Evolutionary conservation across 2,888 invertebrate species (phyloP).

Genomic region (Diplolepis rosae): DNA sequence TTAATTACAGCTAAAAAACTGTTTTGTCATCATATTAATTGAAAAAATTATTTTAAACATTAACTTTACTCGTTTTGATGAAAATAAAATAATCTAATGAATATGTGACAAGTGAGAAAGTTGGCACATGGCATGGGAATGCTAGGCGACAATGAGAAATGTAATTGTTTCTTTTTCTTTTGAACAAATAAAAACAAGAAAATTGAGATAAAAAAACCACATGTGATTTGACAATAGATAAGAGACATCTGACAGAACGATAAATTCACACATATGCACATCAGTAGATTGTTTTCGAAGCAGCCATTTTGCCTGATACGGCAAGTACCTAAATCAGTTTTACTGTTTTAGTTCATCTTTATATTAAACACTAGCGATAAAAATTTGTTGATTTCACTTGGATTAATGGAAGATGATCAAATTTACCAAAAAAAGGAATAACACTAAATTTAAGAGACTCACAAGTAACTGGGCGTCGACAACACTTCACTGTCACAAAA

Average conservation of each 20-base stretch:
- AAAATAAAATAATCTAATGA: neutral
- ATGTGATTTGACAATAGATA: constrained; percentile 17
- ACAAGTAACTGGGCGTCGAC: constrained; percentile 70
- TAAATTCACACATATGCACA: constrained; percentile 52
- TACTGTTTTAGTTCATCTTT: constrained; percentile 28
- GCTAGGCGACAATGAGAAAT: neutral
- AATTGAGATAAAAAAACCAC: constrained; percentile 23
- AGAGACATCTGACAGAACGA: constrained; percentile 19
- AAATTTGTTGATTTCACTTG: constrained; percentile 4
- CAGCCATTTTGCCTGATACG: constrained; percentile 68
- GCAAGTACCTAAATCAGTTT: constrained; percentile 48
- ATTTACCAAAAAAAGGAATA: constrained; percentile 36
- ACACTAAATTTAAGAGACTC: constrained; percentile 61
- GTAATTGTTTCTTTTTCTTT: neutral
- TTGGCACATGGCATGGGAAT: constrained; percentile 14
- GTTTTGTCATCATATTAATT: neutral
- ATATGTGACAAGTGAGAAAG: constrained; percentile 22
- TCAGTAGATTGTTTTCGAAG: constrained; percentile 61
- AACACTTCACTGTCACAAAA: constrained; percentile 60
- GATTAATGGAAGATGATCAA: neutral
- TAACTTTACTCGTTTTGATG: neutral
- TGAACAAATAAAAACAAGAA: constrained; percentile 15
- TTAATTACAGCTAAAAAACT: neutral
- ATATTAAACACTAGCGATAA: constrained; percentile 14
- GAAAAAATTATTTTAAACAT: neutral